Conservation (phyloP, 2,797 vertebrate species). For the Spatula clypeata region DNA sequence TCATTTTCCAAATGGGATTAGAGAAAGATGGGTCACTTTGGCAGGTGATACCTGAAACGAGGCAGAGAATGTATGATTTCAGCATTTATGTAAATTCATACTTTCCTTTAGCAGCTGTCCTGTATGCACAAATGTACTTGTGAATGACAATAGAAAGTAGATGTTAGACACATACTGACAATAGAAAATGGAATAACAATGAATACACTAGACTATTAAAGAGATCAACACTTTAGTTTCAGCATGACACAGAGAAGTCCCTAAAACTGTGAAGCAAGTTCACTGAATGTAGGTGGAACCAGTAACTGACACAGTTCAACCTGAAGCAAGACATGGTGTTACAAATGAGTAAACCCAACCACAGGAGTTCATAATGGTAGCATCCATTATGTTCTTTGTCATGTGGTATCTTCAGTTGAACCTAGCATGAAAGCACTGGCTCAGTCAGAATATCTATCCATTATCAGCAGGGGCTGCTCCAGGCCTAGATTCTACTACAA, state of each 20-base stretch:
- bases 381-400: neutral
- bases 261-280: neutral
- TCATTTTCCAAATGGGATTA: neutral
- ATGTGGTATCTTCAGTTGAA: neutral
- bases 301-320: neutral
- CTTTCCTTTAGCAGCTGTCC: neutral
- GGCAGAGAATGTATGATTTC: neutral
- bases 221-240: neutral
- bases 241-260: neutral
- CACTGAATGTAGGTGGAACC: neutral
- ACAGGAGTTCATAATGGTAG: neutral
- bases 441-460: neutral
- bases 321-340: neutral
- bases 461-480: neutral
- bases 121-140: rapidly evolving
- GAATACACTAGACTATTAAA: neutral
- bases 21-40: neutral
- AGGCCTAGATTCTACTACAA: neutral
- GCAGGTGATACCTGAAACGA: neutral
- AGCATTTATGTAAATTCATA: neutral
- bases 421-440: neutral
- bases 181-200: neutral
- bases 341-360: neutral
- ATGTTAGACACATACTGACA: neutral
- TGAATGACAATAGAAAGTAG: neutral